Evolutionary conservation across 2,113 vertebrate species (phyloP).

Genomic region (Zosterops lateralis): DNA sequence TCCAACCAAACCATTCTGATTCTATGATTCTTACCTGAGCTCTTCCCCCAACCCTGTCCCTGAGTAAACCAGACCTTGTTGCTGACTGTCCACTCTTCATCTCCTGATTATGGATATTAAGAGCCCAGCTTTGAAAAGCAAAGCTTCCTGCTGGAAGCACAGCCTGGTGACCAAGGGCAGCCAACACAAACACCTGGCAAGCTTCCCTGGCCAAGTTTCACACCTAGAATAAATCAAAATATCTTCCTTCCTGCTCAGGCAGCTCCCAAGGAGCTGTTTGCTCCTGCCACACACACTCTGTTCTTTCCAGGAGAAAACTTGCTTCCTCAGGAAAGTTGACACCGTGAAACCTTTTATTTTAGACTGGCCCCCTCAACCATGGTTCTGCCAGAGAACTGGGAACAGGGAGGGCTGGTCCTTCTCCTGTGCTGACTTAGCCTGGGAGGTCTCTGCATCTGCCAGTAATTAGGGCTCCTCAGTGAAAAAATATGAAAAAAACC

Average conservation of each 20-base stretch:
- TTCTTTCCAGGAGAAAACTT: slow-evolving; percentile 1
- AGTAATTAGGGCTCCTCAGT: neutral
- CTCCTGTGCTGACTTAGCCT: neutral
- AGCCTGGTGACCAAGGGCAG: neutral
- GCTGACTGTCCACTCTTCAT: neutral
- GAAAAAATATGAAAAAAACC: neutral
- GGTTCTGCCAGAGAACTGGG: neutral
- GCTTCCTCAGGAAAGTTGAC: slow-evolving; percentile 24
- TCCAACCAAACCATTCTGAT: neutral
- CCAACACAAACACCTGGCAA: slow-evolving; percentile 41
- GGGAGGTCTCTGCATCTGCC: neutral
- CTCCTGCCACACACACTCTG: neutral
- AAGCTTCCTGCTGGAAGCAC: neutral
- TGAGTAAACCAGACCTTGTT: neutral
- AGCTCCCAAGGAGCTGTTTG: neutral
- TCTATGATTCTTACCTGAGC: neutral
- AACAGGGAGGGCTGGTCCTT: neutral
- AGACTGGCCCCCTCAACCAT: rapidly evolving
- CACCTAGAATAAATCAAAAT: slow-evolving; percentile 51
- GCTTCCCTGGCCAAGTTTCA: slow-evolving; percentile 26
- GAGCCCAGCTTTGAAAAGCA: neutral
- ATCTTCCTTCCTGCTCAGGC: slow-evolving; percentile 54
- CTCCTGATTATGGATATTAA: neutral
- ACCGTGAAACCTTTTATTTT: neutral
- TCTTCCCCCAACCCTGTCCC: neutral